Evolutionary conservation across 2,888 invertebrate genomes (phyloP).

Genomic region (Cantharis rustica): DNA sequence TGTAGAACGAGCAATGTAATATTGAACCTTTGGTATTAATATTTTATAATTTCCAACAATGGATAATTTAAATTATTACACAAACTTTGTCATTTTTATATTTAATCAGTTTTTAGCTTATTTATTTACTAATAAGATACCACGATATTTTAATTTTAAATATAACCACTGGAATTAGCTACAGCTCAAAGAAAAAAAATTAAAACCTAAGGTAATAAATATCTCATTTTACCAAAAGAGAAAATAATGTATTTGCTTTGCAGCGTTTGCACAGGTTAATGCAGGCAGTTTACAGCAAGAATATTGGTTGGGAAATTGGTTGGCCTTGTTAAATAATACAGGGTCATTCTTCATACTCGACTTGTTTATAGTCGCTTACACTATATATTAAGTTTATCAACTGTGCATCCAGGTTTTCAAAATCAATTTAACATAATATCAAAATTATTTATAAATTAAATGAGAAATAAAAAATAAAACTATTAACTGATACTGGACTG

Average conservation of each 20-base stretch:
- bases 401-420: too few species aligned
- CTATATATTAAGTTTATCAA: too few species aligned
- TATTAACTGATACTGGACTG: too few species aligned
- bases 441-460: too few species aligned
- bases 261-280: neutral
- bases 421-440: too few species aligned
- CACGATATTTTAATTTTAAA: neutral
- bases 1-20: neutral
- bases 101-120: neutral
- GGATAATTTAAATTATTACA: neutral
- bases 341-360: neutral
- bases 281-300: neutral
- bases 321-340: neutral
- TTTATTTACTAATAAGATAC: neutral
- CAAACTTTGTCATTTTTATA: neutral
- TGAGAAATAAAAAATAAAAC: too few species aligned
- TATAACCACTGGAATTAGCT: neutral
- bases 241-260: too few species aligned
- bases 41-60: neutral
- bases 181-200: neutral
- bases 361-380: neutral
- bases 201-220: too few species aligned
- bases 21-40: neutral
- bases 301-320: neutral
- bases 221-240: too few species aligned